phyloP scores from a whole-genome alignment of 1,140 invertebrate species.

The Sminthurides bifidus region DNA sequence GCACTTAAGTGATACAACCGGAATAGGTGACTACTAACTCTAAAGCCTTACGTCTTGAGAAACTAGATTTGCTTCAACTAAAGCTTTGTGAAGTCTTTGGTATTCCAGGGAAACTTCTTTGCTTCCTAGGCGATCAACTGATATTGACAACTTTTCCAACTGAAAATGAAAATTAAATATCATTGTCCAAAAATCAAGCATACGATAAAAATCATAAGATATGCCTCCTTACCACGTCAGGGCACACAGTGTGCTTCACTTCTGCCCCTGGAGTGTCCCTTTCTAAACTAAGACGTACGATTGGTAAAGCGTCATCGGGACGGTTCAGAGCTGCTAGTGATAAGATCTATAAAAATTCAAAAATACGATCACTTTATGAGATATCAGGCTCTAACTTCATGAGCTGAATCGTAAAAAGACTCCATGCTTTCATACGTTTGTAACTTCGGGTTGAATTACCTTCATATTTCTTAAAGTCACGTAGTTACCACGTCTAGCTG shows the following conservation, averaged over 20 bases:
- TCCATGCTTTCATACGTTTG: neutral
- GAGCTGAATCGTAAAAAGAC: neutral
- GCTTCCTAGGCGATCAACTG: slow-evolving; percentile 34
- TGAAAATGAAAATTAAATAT: slow-evolving; percentile 33
- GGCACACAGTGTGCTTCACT: slow-evolving; percentile 40
- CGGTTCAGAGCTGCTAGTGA: slow-evolving; percentile 49
- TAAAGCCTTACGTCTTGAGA: slow-evolving; percentile 37
- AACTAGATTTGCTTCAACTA: slow-evolving; percentile 38
- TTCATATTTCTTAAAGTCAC: slow-evolving; percentile 56
- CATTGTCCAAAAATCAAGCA: neutral
- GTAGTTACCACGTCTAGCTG: slow-evolving; percentile 44
- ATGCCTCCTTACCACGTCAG: slow-evolving; percentile 37
- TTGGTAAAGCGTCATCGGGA: slow-evolving; percentile 49
- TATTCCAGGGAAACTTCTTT: slow-evolving; percentile 39
- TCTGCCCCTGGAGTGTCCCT: slow-evolving; percentile 41
- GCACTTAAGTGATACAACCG: no score
- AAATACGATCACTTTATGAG: no score
- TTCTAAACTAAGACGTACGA: slow-evolving; percentile 47
- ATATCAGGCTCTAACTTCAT: neutral
- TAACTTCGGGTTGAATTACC: slow-evolving; percentile 35
- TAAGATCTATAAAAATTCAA: slow-evolving; percentile 38
- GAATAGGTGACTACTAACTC: no score
- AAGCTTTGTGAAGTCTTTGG: slow-evolving; percentile 36
- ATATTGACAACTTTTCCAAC: slow-evolving; percentile 38
- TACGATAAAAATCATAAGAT: slow-evolving; percentile 1